Base-by-base conservation (phyloP, 2,797 vertebrate genomes). In the Orestias chungarensis region DNA sequence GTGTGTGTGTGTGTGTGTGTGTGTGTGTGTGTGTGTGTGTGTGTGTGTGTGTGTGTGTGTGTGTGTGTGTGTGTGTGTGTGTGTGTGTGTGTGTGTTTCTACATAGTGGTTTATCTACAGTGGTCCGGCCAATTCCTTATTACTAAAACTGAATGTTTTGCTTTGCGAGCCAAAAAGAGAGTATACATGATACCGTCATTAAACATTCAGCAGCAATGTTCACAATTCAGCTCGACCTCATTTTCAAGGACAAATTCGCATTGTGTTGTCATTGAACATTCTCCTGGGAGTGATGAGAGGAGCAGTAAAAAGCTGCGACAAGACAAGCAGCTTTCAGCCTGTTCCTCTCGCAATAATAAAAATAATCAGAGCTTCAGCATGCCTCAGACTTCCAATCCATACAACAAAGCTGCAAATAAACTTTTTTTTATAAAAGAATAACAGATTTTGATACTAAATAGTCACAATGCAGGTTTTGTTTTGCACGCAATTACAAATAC, bases 311-410 rank as follows among this genome's bases (percentile, higher is more conserved):
- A 71, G 3, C 52, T 31, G 49, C 38, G 47, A 59, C 29, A 50
- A 73, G 80, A 74, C 70, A 73, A 71, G 75, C 75, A 20, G 52
- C 73, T 76, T 73, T 57, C 66, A n/a, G 67, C 44, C 42, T 69
- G 23, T 68, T 47, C 73, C 55, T 64, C 42, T 66, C 11, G 65
- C 49, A 17, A 61, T 31, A 95, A 92, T 96, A 78, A 96, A 96
- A 93, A 95, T 95, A 94, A 96, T 95, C 82, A 94, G 95, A 61
- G 94, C 93, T 1, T 87, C 93, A 4, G 33, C 70, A n/a, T 47
- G 57, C 70, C 76, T 81, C 46, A 33, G 69, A 82, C 69, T 70
- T 76, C 67, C 93, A 93, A 61, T 96, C 95, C 76, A 94, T 95
- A 67, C 95, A 76, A 96, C 95, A 68, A 74, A 74, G 50, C n/a